Percentiles rank a stretch among this genome's conserved stretches.
phyloP scores from a whole-genome alignment of 2,797 vertebrate species.

The Cirrhinus mrigala region DNA sequence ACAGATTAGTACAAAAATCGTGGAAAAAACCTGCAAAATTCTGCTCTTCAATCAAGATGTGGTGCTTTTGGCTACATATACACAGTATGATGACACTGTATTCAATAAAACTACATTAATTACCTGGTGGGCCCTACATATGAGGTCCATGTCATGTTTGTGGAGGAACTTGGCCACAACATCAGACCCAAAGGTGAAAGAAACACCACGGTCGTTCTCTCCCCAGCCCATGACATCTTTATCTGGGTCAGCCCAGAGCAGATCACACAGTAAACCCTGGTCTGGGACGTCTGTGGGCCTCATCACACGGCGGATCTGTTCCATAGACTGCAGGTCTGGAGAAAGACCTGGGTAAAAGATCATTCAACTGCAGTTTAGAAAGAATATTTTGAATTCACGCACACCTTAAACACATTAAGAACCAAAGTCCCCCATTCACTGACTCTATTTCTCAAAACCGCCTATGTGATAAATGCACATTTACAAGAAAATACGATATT shows the following conservation, averaged over 20 bases:
- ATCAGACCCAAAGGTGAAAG: conserved; percentile 84
- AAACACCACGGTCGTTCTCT: conserved; percentile 84
- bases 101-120: conserved; percentile 3
- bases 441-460: background rate
- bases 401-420: background rate
- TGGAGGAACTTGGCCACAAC: conserved; percentile 86
- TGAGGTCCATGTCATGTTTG: conserved; percentile 87
- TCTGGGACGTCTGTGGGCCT: conserved; percentile 85
- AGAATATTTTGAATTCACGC: background rate
- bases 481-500: background rate
- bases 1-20: too few relatives aligned
- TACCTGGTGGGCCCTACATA: conserved; percentile 85
- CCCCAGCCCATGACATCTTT: conserved; percentile 86
- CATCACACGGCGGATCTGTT: conserved; percentile 84
- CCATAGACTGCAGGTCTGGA: conserved; percentile 86
- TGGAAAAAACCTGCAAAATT: too few relatives aligned
- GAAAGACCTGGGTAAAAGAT: conserved; percentile 74
- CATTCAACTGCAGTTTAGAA: background rate
- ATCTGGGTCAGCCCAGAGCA: conserved; percentile 85
- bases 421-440: background rate
- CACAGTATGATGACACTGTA: background rate
- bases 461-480: background rate
- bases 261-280: conserved; percentile 84
- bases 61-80: background rate
- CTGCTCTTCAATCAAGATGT: background rate